Conservation (phyloP, 2,888 invertebrate genomes). For the Drosophila incognita region DNA sequence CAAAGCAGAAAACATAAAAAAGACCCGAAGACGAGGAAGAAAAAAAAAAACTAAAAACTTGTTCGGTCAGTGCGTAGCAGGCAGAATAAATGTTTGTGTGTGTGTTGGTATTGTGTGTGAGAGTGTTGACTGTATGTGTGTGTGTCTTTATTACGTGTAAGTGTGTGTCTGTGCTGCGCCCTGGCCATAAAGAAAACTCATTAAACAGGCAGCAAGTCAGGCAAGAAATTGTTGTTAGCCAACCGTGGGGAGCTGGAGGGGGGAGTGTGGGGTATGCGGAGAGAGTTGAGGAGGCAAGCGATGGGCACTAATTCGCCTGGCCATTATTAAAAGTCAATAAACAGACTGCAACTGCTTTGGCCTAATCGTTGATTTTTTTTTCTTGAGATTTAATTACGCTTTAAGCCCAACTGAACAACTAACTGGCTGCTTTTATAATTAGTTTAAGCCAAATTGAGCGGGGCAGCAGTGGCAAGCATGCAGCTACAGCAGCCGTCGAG, state of each 20-base stretch:
- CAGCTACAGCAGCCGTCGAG: slow-evolving; percentile 6
- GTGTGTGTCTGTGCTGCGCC: slow-evolving; percentile 53
- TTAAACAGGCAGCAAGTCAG: slow-evolving; percentile 67
- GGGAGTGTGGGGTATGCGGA: neutral
- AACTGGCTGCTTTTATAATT: slow-evolving; percentile 69
- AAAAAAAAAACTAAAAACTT: slow-evolving; percentile 62
- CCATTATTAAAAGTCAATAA: slow-evolving; percentile 78
- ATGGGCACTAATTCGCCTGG: slow-evolving; percentile 51
- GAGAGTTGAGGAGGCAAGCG: neutral
- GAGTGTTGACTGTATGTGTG: slow-evolving; percentile 24
- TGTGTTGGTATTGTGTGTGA: slow-evolving; percentile 20
- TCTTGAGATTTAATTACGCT: slow-evolving; percentile 53
- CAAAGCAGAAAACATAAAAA: slow-evolving; percentile 60
- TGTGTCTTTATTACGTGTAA: slow-evolving; percentile 13
- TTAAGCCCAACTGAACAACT: slow-evolving; percentile 28
- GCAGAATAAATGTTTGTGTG: slow-evolving; percentile 42
- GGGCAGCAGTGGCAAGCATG: slow-evolving; percentile 25
- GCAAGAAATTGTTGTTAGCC: slow-evolving; percentile 57
- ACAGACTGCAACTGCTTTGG: slow-evolving; percentile 55
- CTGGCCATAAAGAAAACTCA: slow-evolving; percentile 78
- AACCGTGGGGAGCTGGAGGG: slow-evolving; percentile 5
- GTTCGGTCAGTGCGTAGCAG: slow-evolving; percentile 74
- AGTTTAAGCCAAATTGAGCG: slow-evolving; percentile 65
- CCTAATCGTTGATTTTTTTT: slow-evolving; percentile 53
- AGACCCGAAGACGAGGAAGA: slow-evolving; percentile 40